Evolutionary conservation across 2,888 invertebrate species (phyloP), one percentile per base, ranked within the genome.

Genomic region (Leucania comma): DNA sequence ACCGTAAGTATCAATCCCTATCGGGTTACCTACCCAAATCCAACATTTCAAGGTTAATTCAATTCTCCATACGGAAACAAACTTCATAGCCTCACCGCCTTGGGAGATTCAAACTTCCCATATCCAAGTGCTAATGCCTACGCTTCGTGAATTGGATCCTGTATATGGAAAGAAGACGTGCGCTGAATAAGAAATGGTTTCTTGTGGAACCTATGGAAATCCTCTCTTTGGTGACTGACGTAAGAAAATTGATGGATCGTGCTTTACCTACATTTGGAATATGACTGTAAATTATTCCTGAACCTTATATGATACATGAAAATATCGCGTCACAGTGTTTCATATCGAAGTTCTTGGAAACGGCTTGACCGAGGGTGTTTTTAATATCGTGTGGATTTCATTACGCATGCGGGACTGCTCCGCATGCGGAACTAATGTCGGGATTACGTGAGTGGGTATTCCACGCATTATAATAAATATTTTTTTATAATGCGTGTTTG

Each of bases 101-200:
- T 67, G 80, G 74, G 73, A 82, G 71, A 76, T 80, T 79, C 22
- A 82, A 74, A 62, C 63, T 67, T 68, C 62, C 89, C 88, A 85
- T 87, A 88, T 80, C 73, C 61, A 62, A 80, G 84, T 88, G 86
- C 74, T 88, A 88, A 89, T 86, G 71, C 74, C 51, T 73, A 81
- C 87, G 83, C 75, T 71, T 72, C 65, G 78, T 83, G 84, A 87
- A 87, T 87, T 70, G 78, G 76, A 67, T 68, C 73, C 86, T 78
- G 29, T 80, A 64, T 77, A 86, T 63, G 82, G 53, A 83, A 59
- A 75, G 65, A 62, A 73, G 63, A 65, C 78, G 78, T 82, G 84
- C 63, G 48, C 51, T 56, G 87, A 83, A 86, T 89, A 79, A 74
- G 29, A 57, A 78, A 67, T 69, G 46, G 22, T 60, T 57, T 78